Evolutionary conservation across 2,888 invertebrate genomes (phyloP).

Genomic region (Schizaphis graminum): DNA sequence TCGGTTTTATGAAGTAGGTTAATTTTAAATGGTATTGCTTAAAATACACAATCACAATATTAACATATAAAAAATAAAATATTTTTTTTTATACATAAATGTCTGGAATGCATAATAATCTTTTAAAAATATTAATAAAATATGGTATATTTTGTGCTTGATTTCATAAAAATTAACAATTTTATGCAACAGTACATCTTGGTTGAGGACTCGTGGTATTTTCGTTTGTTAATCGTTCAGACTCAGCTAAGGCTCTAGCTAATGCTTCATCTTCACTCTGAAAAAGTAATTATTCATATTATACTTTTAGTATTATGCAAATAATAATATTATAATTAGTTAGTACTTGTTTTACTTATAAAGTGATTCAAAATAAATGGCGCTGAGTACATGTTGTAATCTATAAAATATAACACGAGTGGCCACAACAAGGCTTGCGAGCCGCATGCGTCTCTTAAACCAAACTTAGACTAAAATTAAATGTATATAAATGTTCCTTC

Average conservation of each 20-base stretch:
- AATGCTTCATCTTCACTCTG: conserved; percentile 91
- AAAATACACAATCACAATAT: not conserved
- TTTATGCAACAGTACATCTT: conserved; percentile 64
- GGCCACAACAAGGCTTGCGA: no score
- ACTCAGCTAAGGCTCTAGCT: conserved; percentile 85
- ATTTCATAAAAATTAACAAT: conserved; percentile 3
- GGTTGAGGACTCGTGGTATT: conserved; percentile 69
- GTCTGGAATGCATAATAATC: conserved; percentile 47
- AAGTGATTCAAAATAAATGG: not conserved
- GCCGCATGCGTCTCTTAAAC: no score
- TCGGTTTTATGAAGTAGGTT: not conserved
- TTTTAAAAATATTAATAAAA: conserved; percentile 43
- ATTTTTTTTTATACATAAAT: not conserved
- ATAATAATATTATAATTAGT: not conserved
- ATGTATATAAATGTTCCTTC: no score
- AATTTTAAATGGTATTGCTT: not conserved
- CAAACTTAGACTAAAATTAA: no score
- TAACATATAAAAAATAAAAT: not conserved
- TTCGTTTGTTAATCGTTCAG: conserved; percentile 75
- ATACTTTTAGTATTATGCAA: not conserved
- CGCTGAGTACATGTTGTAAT: not conserved
- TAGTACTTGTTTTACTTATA: not conserved
- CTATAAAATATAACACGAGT: no score
- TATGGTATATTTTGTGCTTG: not conserved
- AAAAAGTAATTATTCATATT: conserved; percentile 56